Evolutionary conservation across 2,113 vertebrate species (phyloP).

Genomic region (Sander vitreus): DNA sequence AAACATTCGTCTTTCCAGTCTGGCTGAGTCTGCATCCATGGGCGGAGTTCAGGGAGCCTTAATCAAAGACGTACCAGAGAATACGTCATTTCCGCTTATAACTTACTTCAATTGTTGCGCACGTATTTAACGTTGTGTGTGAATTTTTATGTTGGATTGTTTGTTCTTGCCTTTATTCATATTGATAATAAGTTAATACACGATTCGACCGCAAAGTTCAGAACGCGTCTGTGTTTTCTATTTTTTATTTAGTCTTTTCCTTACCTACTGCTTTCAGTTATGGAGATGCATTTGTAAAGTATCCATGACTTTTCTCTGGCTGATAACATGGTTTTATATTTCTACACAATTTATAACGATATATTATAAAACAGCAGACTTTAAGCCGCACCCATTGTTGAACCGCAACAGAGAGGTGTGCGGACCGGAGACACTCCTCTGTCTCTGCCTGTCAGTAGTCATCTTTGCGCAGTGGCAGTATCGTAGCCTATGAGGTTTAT

Average conservation of each 20-base stretch:
- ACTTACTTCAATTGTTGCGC: no score
- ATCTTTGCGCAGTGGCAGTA: conserved; percentile 66
- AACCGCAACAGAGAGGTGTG: neutral
- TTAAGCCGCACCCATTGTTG: neutral
- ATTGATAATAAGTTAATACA: neutral
- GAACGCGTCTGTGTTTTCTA: neutral
- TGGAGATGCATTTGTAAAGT: no score
- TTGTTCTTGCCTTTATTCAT: neutral
- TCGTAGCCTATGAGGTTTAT: conserved; percentile 66
- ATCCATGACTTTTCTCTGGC: fast-evolving
- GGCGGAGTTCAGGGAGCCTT: neutral
- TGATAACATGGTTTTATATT: neutral
- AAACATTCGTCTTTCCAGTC: no score
- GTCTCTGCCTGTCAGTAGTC: fast-evolving
- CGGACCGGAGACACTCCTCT: fast-evolving
- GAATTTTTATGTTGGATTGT: neutral
- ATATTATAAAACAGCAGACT: neutral
- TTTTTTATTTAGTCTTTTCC: neutral
- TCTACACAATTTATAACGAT: no score
- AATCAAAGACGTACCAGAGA: neutral
- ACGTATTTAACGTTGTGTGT: neutral
- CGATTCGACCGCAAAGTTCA: neutral
- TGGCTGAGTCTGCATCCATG: no score
- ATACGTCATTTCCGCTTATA: conserved; percentile 22
- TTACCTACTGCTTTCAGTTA: neutral